phyloP scores from a whole-genome alignment of 2,888 invertebrate genomes.

The Patella caerulea region DNA sequence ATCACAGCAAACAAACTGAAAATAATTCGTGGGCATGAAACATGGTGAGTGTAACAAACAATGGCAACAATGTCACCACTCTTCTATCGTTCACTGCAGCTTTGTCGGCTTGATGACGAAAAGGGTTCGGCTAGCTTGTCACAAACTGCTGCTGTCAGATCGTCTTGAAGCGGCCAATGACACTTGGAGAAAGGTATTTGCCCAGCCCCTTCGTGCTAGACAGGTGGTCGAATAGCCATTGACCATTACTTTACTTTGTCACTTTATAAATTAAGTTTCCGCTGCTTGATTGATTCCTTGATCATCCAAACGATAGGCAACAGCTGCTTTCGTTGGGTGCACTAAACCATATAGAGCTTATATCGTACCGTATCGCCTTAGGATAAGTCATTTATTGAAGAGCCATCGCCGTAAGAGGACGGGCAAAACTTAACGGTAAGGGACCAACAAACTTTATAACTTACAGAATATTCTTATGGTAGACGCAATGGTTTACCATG shows the following conservation, averaged over 20 bases:
- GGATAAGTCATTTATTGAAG: conserved; percentile 7
- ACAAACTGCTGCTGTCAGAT: no score
- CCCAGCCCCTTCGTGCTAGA: conserved; percentile 2
- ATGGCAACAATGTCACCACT: not conserved
- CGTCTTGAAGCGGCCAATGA: not conserved
- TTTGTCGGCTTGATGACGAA: no score
- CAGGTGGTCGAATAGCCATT: conserved; percentile 2
- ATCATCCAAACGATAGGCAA: conserved; percentile 7
- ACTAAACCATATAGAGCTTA: not conserved
- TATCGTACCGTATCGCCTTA: conserved; percentile 2
- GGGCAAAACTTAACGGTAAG: conserved; percentile 9
- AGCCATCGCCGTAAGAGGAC: conserved; percentile 3
- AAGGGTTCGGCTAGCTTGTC: no score
- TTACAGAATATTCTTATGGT: no score
- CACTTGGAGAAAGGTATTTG: conserved; percentile 8
- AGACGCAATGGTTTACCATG: no score
- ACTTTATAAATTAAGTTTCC: conserved; percentile 7
- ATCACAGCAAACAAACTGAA: not conserved
- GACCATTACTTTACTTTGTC: conserved; percentile 10
- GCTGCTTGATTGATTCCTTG: conserved; percentile 8
- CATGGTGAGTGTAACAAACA: not conserved
- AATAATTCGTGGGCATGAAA: conserved; percentile 7
- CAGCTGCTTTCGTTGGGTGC: conserved; percentile 6
- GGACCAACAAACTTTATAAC: no score
- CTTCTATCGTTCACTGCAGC: no score